Percentiles rank a stretch among this genome's conserved stretches.
phyloP scores from a whole-genome alignment of 2,888 invertebrate genomes.

The Trimorus sp. region DNA sequence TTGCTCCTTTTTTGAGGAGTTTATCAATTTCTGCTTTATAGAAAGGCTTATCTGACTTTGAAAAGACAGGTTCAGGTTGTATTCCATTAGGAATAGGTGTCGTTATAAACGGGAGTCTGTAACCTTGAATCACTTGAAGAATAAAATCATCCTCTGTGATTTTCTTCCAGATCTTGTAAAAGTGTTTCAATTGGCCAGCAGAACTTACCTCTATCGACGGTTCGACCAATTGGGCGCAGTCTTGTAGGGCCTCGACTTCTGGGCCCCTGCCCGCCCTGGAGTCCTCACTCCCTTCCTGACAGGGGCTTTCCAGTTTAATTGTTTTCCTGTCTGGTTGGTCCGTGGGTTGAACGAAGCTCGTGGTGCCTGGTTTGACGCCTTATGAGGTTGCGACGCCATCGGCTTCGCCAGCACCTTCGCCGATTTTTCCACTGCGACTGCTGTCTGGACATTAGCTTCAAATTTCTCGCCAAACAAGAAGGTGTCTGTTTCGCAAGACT shows the following conservation, averaged over 20 bases:
- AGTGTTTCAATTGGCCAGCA: neutral
- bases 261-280: slow-evolving; percentile 6
- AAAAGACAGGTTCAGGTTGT: neutral
- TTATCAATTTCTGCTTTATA: slow-evolving; percentile 5
- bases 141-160: slow-evolving; percentile 12
- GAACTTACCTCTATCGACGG: slow-evolving; percentile 7
- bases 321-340: neutral
- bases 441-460: neutral
- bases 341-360: neutral
- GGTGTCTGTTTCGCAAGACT: slow-evolving; percentile 1
- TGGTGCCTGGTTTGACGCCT: too few relatives aligned
- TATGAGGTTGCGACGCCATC: neutral
- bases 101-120: slow-evolving; percentile 9
- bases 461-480: neutral
- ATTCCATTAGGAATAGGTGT: neutral
- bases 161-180: neutral
- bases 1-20: slow-evolving; percentile 1
- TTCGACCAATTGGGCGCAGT: neutral
- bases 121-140: neutral
- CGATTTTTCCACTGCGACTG: neutral
- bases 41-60: neutral
- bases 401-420: neutral
- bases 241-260: neutral
- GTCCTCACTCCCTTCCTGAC: neutral
- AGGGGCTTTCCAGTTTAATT: slow-evolving; percentile 20